Conservation (phyloP, 2,888 invertebrate species). For the Auanema sp. region DNA sequence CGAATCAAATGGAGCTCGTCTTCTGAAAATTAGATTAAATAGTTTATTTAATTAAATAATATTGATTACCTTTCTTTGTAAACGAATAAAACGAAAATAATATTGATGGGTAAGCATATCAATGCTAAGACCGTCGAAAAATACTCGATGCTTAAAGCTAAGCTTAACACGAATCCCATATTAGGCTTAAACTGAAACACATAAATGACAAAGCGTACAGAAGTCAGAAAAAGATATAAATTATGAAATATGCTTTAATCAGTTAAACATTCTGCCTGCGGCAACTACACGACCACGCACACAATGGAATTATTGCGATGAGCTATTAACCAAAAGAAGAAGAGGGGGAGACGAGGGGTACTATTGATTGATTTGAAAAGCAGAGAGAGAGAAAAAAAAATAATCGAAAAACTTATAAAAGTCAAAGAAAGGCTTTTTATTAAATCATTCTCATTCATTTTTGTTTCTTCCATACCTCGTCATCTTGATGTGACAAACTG, state of each 20-base stretch:
- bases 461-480: no score
- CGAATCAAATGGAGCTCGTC: slow-evolving; percentile 37
- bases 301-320: not conserved
- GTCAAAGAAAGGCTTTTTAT: no score
- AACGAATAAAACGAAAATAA: slow-evolving; percentile 40
- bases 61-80: slow-evolving; percentile 30
- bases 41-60: not conserved
- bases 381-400: no score
- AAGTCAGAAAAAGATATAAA: not conserved
- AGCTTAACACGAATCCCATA: slow-evolving; percentile 6
- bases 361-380: no score
- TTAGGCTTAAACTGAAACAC: not conserved
- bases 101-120: slow-evolving; percentile 46
- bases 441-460: no score
- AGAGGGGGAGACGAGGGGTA: not conserved
- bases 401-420: no score
- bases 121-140: slow-evolving; percentile 39
- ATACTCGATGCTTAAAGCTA: slow-evolving; percentile 38
- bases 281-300: not conserved
- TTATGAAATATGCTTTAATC: not conserved
- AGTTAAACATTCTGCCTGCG: not conserved
- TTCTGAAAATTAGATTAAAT: slow-evolving; percentile 24
- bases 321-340: slow-evolving; percentile 1
- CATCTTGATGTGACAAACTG: no score
- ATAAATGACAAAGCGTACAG: not conserved